Evolutionary conservation across 2,888 invertebrate genomes (phyloP).

Genomic region (Cremastinae sp.): DNA sequence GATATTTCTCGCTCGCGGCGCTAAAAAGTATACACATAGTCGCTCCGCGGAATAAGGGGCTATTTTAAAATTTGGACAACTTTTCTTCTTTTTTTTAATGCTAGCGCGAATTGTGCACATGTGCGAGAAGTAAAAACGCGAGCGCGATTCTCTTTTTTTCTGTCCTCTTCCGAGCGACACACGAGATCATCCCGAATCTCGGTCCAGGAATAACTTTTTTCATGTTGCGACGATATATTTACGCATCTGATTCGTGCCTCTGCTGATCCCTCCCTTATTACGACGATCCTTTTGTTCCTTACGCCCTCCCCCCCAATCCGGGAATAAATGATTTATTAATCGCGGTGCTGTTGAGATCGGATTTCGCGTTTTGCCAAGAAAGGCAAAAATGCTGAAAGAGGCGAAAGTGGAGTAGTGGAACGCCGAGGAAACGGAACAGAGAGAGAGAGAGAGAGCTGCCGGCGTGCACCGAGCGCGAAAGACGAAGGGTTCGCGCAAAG

Average conservation of each 20-base stretch:
- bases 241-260: slow-evolving; percentile 9
- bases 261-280: too few relatives aligned
- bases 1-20: too few relatives aligned
- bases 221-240: slow-evolving; percentile 42
- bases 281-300: slow-evolving; percentile 1
- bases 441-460: slow-evolving; percentile 16
- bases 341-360: too few relatives aligned
- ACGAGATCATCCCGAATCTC: slow-evolving; percentile 39
- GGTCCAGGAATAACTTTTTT: slow-evolving; percentile 60
- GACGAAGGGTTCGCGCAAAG: slow-evolving; percentile 57
- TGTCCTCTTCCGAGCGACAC: slow-evolving; percentile 10
- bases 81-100: slow-evolving; percentile 3
- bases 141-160: slow-evolving; percentile 12
- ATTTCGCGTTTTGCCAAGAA: neutral
- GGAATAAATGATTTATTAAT: too few relatives aligned
- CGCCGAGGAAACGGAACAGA: slow-evolving; percentile 54
- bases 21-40: too few relatives aligned
- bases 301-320: neutral
- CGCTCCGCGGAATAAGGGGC: too few relatives aligned
- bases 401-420: slow-evolving; percentile 72
- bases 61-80: too few relatives aligned
- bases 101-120: slow-evolving; percentile 9
- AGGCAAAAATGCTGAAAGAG: slow-evolving; percentile 15
- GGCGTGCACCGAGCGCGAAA: slow-evolving; percentile 4
- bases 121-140: slow-evolving; percentile 4